These are phyloP conservation scores for Morone saxatilis DNA, from an alignment of 2,113 vertebrate genomes.

Conservation along the genomic window DNA sequence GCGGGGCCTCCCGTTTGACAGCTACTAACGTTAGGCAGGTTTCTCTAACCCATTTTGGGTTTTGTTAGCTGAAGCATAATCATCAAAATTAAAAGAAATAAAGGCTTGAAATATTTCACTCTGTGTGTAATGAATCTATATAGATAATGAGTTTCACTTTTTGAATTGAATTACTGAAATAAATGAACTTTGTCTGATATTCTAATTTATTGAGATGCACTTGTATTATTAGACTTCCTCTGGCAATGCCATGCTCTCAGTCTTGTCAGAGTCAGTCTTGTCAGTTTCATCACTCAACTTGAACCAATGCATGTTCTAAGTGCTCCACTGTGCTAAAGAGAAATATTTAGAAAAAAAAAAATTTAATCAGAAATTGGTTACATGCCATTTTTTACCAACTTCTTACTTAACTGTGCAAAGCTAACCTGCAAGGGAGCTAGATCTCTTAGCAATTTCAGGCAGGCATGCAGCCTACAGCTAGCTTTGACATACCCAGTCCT, in stretches of 20 bases:
- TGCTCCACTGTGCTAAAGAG: not conserved
- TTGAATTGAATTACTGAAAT: no score
- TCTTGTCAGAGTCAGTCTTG: constrained; percentile 15
- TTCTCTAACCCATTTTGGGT: no score
- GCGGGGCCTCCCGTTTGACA: no score
- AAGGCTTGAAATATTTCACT: no score
- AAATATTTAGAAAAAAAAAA: not conserved
- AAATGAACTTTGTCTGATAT: no score
- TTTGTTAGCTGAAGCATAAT: no score
- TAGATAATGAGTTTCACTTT: no score
- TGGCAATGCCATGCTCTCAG: not conserved
- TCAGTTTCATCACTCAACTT: constrained; percentile 26
- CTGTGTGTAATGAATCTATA: no score
- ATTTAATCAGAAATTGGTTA: not conserved
- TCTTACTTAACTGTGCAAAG: constrained; percentile 11
- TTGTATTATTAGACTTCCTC: not conserved
- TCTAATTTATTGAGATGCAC: no score
- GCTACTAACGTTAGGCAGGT: no score
- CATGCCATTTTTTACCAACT: not conserved
- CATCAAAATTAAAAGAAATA: no score
- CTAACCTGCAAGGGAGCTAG: constrained; percentile 16
- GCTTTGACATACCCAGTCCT: constrained; percentile 52
- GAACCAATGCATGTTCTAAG: constrained; percentile 24
- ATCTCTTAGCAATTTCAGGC: constrained; percentile 36
- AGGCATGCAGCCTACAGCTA: constrained; percentile 45